Conservation (phyloP, 1,140 invertebrate species). For the Eriosoma lanigerum region DNA sequence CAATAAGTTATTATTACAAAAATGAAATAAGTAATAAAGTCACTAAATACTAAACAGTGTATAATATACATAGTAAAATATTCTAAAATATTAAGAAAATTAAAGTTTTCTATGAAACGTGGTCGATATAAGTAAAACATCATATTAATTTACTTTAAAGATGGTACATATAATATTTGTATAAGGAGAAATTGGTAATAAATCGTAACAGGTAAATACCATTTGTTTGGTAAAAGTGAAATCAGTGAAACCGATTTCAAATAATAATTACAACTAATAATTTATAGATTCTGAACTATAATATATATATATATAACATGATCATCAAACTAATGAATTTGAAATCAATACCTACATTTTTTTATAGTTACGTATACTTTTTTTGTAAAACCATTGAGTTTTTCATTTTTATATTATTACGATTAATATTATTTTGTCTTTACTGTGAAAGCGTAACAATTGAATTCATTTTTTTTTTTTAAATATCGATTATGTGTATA, state of each 20-base stretch:
- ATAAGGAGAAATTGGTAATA: constrained; percentile 17
- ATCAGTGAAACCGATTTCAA: constrained; percentile 44
- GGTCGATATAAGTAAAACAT: not conserved
- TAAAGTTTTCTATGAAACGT: too few species aligned
- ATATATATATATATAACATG: constrained; percentile 11
- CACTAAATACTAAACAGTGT: too few species aligned
- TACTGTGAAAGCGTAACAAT: constrained; percentile 46
- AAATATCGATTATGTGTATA: constrained; percentile 27
- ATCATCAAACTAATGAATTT: not conserved
- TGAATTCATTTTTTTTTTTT: constrained; percentile 22
- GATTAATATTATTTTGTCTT: not conserved
- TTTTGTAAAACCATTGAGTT: not conserved
- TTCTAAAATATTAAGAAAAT: too few species aligned
- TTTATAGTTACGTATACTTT: not conserved
- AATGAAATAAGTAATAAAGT: too few species aligned
- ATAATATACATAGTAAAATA: too few species aligned
- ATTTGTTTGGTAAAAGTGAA: constrained; percentile 29
- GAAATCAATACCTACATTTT: not conserved
- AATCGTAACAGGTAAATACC: not conserved
- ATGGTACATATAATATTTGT: not conserved
- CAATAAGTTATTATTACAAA: too few species aligned
- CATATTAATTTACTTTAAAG: not conserved
- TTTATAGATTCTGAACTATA: not conserved
- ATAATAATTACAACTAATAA: not conserved
- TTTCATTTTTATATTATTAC: not conserved